Base-by-base conservation (phyloP, 2,797 vertebrate species). In the Ctenochaetus hawaiiensis region DNA sequence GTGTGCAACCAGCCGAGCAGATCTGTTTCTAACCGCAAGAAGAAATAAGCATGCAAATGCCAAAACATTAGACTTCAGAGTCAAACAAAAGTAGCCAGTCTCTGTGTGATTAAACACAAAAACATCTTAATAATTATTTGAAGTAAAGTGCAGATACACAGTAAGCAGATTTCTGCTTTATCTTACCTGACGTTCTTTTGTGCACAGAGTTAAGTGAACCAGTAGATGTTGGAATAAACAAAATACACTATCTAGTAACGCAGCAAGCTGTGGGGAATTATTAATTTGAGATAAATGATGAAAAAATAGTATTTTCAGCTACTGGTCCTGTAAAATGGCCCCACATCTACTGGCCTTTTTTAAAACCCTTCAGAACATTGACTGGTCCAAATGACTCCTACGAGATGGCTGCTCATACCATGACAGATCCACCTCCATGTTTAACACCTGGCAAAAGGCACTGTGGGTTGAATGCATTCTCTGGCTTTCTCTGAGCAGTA, bases 391-490 rank as follows among this genome's bases (percentile, higher is more conserved):
- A 59, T 62, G 84, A 91, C 92, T 90, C 92, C 92, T 89, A 93
- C 91, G 86, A 83, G 73, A 91, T 91, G 84, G 85, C 91, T 92
- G 89, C 86, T 93, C 85, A 84, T 90, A 82, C 68, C 79, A 88
- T 87, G 89, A 90, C 88, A 91, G 89, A 88, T 87, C 91, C 91
- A 93, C 91, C 91, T 92, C 91, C 91, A 68, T 67, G 57, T 90
- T 93, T 90, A 86, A 90, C 89, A 92, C 88, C 82, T 91, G 90
- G 85, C 85, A 83, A 78, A 64, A 78, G 54, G 81, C 77, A 64
- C 66, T 78, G 88, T 89, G 87, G 80, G 85, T 77, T 82, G 86
- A 81, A 82, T 9, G 34, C 44, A 53, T 82, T 77, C 18, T 82
- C 80, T 77, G 61, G 74, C 53, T 76, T 77, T 68, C 58, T 77